Conservation (phyloP, 2,113 vertebrate species). For the Gobio gobio region DNA sequence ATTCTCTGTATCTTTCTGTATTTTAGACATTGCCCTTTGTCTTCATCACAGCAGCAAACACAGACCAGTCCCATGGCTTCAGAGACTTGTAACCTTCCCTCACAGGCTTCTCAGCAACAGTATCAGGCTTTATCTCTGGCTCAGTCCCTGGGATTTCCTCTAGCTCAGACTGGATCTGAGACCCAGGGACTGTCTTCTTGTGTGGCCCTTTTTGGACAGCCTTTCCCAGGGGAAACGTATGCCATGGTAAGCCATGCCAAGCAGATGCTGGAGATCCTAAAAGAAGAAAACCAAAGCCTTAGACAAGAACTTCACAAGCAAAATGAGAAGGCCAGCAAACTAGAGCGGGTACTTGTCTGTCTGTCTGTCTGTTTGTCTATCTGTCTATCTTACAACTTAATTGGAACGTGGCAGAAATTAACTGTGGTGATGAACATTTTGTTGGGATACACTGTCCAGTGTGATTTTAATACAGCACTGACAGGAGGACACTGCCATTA, state of each 20-base stretch:
- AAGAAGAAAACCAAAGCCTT: conserved; percentile 81
- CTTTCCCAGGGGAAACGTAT: conserved; percentile 73
- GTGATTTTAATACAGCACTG: neutral
- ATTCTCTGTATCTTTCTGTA: neutral
- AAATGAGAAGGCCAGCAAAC: conserved; percentile 81
- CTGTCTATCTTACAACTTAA: neutral
- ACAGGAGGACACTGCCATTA: neutral
- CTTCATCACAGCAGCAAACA: conserved; percentile 59
- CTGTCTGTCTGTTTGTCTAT: conserved; percentile 2
- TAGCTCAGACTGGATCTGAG: conserved; percentile 37
- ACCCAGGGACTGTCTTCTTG: conserved; percentile 54
- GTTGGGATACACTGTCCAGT: neutral
- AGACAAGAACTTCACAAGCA: conserved; percentile 83
- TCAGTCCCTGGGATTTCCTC: conserved; percentile 68
- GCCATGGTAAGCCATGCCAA: conserved; percentile 84
- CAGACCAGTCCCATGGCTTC: conserved; percentile 84
- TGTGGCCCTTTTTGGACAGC: conserved; percentile 59
- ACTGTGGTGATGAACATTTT: neutral
- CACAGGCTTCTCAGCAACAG: conserved; percentile 39
- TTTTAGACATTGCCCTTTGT: conserved; percentile 74
- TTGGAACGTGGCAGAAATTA: neutral
- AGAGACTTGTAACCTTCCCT: conserved; percentile 64
- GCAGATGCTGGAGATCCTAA: conserved; percentile 86
- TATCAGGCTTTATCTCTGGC: neutral
- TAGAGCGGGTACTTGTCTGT: conserved; percentile 79